These are phyloP conservation scores for Hesperia comma DNA, from an alignment of 2,888 invertebrate genomes.

Conservation along the genomic window DNA sequence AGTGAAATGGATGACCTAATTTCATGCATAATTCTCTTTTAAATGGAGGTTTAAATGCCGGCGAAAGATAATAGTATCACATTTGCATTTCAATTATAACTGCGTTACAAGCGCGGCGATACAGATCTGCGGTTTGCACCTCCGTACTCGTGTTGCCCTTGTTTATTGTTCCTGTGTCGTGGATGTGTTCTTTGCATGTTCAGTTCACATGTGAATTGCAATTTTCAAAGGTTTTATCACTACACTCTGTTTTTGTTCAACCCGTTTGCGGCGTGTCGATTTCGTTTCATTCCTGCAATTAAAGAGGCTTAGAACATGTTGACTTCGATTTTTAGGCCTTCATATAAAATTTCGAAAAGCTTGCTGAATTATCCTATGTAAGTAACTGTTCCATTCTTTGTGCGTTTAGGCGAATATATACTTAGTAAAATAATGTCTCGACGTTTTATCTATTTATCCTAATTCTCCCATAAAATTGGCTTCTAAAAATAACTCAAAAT, in stretches of 20 bases:
- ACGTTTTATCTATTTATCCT: too few species aligned
- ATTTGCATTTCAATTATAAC: conserved; percentile 36
- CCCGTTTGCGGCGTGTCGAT: background rate
- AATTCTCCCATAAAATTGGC: too few species aligned
- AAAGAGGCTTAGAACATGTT: background rate
- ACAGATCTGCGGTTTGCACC: conserved; percentile 30
- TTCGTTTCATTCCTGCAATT: background rate
- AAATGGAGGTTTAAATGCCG: conserved; percentile 27
- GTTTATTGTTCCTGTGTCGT: conserved; percentile 12
- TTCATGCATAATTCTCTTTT: conserved; percentile 28
- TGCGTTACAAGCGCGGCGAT: conserved; percentile 24
- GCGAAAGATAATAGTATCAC: conserved; percentile 34
- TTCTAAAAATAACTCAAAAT: conserved; percentile 1
- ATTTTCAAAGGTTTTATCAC: background rate
- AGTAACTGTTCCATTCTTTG: too few species aligned
- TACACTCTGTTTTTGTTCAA: background rate
- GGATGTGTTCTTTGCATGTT: conserved; percentile 1
- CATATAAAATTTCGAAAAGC: too few species aligned
- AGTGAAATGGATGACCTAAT: conserved; percentile 20
- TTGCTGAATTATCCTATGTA: too few species aligned
- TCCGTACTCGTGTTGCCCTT: conserved; percentile 21
- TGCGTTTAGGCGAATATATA: too few species aligned
- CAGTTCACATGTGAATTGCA: background rate
- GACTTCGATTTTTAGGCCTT: too few species aligned
- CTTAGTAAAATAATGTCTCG: background rate